Base-by-base conservation (phyloP, 1,140 invertebrate genomes). In the Zaprionus ghesquierei region DNA sequence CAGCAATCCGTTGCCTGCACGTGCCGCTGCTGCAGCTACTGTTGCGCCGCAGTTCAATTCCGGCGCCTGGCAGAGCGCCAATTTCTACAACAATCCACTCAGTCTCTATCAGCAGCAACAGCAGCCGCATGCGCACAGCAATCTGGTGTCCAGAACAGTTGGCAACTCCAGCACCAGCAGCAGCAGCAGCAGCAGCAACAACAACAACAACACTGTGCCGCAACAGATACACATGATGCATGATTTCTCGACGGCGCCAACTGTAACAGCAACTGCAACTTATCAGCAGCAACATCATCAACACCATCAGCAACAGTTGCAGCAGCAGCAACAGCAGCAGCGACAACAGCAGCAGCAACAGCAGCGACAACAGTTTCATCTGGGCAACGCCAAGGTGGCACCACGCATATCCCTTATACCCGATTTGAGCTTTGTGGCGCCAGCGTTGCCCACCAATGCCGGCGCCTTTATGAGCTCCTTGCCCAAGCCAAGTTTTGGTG, bases 361-460 rank as follows among this genome's bases (percentile, higher is more conserved):
- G 63, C 81, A 80, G 31, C 89, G 79, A 3, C 77, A 82, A 54
- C 89, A 87, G 49, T 89, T 92, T 55, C 89, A 92, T 38, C 61
- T 89, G 12, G 84, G 90, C 51, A 79, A 77, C 58, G 81, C 90
- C 18, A 92, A 87, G 60, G 81, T 86, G 31, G 89, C 92, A n/a
- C 90, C 93, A 8, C 92, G 90, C 76, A 92, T 93, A 69, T 91
- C 92, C 4, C 71, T 92, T 4, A 87, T 93, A 55, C 93, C 93
- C 9, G 93, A 93, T 81, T 75, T 93, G 59, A 92, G 93, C 65
- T 93, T 93, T 81, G 87, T 93, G 50, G 92, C 92, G 12, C 92
- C 92, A 3, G 84, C 87, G 0, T 23, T 91, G 66, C 82, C 90
- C 44, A 75, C 77, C 1, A 91, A 91, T 69, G 81, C 87, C 13